Evolutionary conservation across 35 echinoderm and acorn worm species (phyloP), one percentile per base, ranked within the genome.

Genomic region (Hemicentrotus pulcherrimus): DNA sequence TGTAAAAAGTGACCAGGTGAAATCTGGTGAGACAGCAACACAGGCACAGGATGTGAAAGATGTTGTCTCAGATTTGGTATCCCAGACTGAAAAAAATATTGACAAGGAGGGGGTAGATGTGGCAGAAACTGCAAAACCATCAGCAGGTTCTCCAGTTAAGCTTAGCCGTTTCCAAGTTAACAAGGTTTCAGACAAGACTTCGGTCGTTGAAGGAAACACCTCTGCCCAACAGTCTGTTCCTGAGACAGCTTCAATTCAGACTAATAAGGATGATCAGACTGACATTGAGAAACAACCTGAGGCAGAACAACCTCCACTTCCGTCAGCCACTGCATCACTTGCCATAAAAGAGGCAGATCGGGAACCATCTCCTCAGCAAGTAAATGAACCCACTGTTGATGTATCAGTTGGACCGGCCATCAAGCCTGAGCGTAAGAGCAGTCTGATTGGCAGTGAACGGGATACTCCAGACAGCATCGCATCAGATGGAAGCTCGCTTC

Each of bases 401-500:
- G 2, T 45, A 47, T 8, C 88, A 5, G 24, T 93, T 93, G 94
- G 86, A 12, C 86, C 86, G 0, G 86, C 87, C 32, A 47, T 91
- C 24, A 50, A 47, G 19, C 94, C 93, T n/a, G 97, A 98, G 46
- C 78, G 97, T 31, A 98, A 98, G 71, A 94, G 46, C 86, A 97
- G 97, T 33, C 45, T 97, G 32, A 86, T 95, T 61, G 94, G 96
- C 31, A 96, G 96, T 86, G 97, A 95, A 28, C 86, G 97, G 86
- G 97, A 96, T 28, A 98, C 97, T 31, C 97, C 97, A 89, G 97
- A 98, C 86, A 98, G 97, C 48, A 96, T 97, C 18, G 95, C 95
- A 47, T 96, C 97, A 28, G 97, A 98, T 94, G 92, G 88, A 35
- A 96, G 95, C 50, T 91, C 97, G 5, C 88, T 92, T n/a, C 94